Conservation (phyloP, 2,113 vertebrate genomes). For the Neotoma lepida region DNA sequence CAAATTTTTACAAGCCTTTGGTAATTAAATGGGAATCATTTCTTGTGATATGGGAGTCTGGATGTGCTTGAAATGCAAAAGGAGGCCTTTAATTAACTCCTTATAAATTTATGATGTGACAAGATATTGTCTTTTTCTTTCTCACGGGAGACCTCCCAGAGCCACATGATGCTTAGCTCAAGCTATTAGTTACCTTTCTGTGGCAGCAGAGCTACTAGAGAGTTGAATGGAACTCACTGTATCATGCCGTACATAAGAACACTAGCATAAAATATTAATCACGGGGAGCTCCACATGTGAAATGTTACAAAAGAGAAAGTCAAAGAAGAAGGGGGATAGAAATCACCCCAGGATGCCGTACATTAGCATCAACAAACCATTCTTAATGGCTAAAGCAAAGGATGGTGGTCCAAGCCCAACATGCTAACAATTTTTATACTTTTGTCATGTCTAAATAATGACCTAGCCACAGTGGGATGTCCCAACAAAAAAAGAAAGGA, state of each 20-base stretch:
- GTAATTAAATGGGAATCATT: conserved; percentile 68
- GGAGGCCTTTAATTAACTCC: conserved; percentile 82
- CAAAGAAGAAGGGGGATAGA: conserved; percentile 62
- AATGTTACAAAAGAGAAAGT: conserved; percentile 82
- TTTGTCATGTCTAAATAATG: conserved; percentile 81
- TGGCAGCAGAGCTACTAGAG: conserved; percentile 69
- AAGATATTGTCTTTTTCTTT: conserved; percentile 81
- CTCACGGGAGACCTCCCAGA: conserved; percentile 75
- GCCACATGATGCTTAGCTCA: conserved; percentile 65
- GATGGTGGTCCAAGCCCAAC: conserved; percentile 44
- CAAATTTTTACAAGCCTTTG: conserved; percentile 68
- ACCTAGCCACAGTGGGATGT: conserved; percentile 79
- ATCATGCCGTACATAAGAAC: conserved; percentile 78
- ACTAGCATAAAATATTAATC: conserved; percentile 86
- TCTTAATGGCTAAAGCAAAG: conserved; percentile 79
- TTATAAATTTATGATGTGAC: conserved; percentile 83
- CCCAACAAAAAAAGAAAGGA: conserved; percentile 72
- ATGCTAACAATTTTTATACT: conserved; percentile 81
- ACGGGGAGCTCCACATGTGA: conserved; percentile 78
- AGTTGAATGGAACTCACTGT: conserved; percentile 68
- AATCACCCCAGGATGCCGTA: conserved; percentile 68
- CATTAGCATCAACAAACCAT: conserved; percentile 80
- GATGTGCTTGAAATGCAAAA: conserved; percentile 77
- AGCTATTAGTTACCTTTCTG: conserved; percentile 81
- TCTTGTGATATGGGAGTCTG: conserved; percentile 66